Evolutionary conservation across 2,113 vertebrate species (phyloP).

Genomic region (Henicopernis longicauda): DNA sequence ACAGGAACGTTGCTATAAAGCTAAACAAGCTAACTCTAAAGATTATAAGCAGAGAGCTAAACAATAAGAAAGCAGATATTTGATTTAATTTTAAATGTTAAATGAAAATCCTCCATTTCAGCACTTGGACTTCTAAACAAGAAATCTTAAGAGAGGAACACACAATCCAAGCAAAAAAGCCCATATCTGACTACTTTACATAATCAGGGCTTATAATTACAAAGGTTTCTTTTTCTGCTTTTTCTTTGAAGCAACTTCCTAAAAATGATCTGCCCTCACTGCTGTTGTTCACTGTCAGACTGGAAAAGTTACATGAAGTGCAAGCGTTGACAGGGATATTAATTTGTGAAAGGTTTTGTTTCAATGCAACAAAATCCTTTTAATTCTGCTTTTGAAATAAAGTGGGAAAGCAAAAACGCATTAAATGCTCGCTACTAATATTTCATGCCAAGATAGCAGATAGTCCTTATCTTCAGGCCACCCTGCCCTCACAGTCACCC

Average conservation of each 20-base stretch:
- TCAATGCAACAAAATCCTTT: neutral
- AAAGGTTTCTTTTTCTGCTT: neutral
- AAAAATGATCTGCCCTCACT: neutral
- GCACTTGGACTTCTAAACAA: neutral
- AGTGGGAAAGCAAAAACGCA: conserved; percentile 30
- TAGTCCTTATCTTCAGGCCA: conserved; percentile 46
- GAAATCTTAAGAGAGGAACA: neutral
- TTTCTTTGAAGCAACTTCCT: neutral
- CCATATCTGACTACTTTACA: neutral
- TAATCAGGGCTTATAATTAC: conserved; percentile 37
- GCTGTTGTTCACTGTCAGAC: neutral
- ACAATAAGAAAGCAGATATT: neutral
- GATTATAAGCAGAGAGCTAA: neutral
- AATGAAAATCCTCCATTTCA: conserved; percentile 17
- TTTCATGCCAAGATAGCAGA: conserved; percentile 49
- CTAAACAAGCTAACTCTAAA: neutral
- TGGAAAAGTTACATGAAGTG: neutral
- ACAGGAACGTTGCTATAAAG: neutral
- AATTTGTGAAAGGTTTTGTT: neutral
- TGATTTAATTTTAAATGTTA: neutral
- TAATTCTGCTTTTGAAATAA: conserved; percentile 50
- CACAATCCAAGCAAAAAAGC: neutral
- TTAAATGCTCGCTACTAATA: conserved; percentile 15
- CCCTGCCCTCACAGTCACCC: conserved; percentile 55
- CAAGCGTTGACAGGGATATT: neutral